Percentiles rank a stretch among this genome's conserved stretches.
Conservation (phyloP, 1,140 invertebrate species). For the Medauroidea extradentata region DNA sequence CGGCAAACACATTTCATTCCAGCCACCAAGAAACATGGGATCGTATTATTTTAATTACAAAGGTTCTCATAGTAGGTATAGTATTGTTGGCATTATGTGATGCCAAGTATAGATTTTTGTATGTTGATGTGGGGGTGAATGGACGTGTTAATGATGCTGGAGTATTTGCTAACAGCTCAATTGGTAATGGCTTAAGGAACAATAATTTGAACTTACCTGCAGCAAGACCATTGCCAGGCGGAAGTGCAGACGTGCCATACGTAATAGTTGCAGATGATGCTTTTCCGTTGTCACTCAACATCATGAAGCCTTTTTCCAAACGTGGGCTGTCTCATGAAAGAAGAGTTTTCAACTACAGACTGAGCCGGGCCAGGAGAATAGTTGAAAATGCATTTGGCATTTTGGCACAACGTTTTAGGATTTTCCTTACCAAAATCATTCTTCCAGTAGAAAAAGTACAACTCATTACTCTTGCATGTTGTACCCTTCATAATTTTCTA, state of each 20-base stretch:
- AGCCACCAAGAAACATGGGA: constrained; percentile 27
- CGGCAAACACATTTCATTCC: constrained; percentile 37
- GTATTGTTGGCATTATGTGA: constrained; percentile 30
- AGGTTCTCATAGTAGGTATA: constrained; percentile 31
- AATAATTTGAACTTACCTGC: constrained; percentile 23
- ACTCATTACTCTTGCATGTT: constrained; percentile 6
- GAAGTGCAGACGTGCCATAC: constrained; percentile 18
- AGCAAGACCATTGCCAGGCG: constrained; percentile 16
- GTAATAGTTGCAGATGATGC: constrained; percentile 41
- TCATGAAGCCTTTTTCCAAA: constrained; percentile 45
- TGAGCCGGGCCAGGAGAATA: constrained; percentile 37
- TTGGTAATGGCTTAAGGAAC: constrained; percentile 18
- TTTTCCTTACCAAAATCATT: constrained; percentile 27
- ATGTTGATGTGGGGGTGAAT: constrained; percentile 4
- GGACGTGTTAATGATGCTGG: constrained; percentile 30
- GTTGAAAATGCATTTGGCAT: constrained; percentile 50
- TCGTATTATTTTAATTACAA: constrained; percentile 44
- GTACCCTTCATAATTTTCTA: background rate
- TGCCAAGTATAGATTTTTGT: constrained; percentile 22
- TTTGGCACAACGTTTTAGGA: constrained; percentile 38
- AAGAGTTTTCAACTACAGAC: constrained; percentile 45
- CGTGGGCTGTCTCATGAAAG: constrained; percentile 31
- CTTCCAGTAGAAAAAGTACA: background rate
- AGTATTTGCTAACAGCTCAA: constrained; percentile 30
- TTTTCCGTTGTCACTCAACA: constrained; percentile 38